These are phyloP conservation scores for Aspidapion aeneum DNA, from an alignment of 2,888 invertebrate genomes.

Conservation along the genomic window DNA sequence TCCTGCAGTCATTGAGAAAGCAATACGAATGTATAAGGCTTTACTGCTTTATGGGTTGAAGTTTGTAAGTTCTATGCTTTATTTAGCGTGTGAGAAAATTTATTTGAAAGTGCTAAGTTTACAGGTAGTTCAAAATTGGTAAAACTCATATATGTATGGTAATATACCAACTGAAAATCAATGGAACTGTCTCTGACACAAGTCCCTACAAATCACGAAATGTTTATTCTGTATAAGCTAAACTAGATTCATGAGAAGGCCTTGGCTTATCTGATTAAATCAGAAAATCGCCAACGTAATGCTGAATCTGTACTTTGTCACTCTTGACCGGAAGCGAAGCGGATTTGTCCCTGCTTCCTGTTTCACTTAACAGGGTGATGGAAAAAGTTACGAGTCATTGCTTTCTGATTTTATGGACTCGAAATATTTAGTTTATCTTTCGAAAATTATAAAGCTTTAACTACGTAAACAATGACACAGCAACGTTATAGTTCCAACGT, in stretches of 20 bases:
- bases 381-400: constrained; percentile 34
- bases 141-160: not conserved
- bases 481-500: no score
- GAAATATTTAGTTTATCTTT: constrained; percentile 20
- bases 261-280: not conserved
- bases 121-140: not conserved
- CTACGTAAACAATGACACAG: no score
- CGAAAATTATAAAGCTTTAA: constrained; percentile 9
- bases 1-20: not conserved
- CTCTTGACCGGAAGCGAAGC: constrained; percentile 35
- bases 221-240: no score
- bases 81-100: not conserved
- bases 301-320: constrained; percentile 14
- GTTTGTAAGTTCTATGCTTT: not conserved
- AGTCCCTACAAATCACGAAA: no score
- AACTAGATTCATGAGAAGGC: not conserved
- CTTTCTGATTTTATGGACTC: constrained; percentile 28
- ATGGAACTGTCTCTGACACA: no score
- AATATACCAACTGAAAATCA: no score
- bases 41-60: not conserved
- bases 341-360: constrained; percentile 40
- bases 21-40: not conserved
- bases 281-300: not conserved
- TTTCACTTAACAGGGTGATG: constrained; percentile 32
- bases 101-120: not conserved